Conservation (phyloP, 2,113 vertebrate genomes). For the Tonatia bakeri region DNA sequence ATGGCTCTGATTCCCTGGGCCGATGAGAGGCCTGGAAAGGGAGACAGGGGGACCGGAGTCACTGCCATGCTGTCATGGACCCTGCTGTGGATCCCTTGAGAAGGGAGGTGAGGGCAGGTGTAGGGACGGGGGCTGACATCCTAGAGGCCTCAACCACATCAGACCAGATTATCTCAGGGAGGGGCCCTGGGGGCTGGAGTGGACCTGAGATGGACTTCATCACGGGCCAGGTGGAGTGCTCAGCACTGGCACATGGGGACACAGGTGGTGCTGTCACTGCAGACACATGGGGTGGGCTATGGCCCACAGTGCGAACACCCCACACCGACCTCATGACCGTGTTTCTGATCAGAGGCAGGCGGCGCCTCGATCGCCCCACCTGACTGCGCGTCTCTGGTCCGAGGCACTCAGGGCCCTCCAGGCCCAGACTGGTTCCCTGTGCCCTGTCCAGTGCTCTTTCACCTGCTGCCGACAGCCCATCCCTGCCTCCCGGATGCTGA, state of each 20-base stretch:
- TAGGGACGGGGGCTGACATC: too few species aligned
- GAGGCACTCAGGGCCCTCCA: background rate
- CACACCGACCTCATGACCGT: rapidly evolving
- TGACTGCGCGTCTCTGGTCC: rapidly evolving
- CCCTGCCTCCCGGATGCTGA: background rate
- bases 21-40: background rate
- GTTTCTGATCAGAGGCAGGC: too few species aligned
- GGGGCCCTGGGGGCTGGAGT: background rate
- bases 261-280: background rate
- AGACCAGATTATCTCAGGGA: background rate
- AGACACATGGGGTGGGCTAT: rapidly evolving
- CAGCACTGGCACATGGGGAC: background rate
- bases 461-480: rapidly evolving
- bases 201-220: background rate
- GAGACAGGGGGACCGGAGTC: rapidly evolving
- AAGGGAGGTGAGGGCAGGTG: background rate
- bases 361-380: rapidly evolving
- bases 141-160: background rate
- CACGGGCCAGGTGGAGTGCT: rapidly evolving
- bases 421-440: rapidly evolving
- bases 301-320: background rate
- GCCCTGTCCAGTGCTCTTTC: background rate
- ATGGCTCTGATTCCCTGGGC: background rate
- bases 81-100: background rate
- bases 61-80: background rate